Evolutionary conservation across 2,113 vertebrate species (phyloP), one percentile per base, ranked within the genome.

Genomic region (Peromyscus maniculatus): DNA sequence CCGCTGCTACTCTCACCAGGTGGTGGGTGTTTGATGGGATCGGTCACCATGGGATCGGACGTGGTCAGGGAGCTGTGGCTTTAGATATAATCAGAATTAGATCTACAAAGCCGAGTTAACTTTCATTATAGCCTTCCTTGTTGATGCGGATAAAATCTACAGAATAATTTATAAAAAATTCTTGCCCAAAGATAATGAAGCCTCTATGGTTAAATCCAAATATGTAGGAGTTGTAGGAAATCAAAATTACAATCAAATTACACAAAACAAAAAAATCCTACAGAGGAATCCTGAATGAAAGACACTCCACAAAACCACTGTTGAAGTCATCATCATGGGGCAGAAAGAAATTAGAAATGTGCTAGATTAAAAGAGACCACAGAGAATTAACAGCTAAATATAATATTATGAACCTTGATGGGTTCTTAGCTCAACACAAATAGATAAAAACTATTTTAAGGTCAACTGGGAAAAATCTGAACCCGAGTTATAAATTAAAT

Each of bases 111-210:
- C 52, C 9, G 1, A 55, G 21, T 67, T 36, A 31, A 24, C 19
- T 89, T 75, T 22, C 13, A 52, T 91, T 55, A 59, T 39, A 15
- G 55, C 64, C 22, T 19, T 95, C 28, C 22, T 92, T 24, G 87
- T 64, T 49, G 55, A 75, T 71, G 24, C 43, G 79, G 31, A 92
- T 71, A 33, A 84, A 87, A 94, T 57, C 89, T 59, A 69, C 59
- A 87, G 46, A 90, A 77, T 46, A 49, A 11, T 87, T 89, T 96
- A n/a, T n/a, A 91, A n/a, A 89, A 33, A 52, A 22, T 72, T 84
- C 92, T 88, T 97, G 22, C 4, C n/a, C 71, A 93, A 93, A 69
- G 71, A 49, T 67, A 89, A 87, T 62, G 31, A 93, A 89, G 11
- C 15, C n/a, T 92, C 91, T 89, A 89, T 46, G 64, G 28, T 28